phyloP scores from a whole-genome alignment of 1,140 invertebrate species.

The Dendroctonus valens region DNA sequence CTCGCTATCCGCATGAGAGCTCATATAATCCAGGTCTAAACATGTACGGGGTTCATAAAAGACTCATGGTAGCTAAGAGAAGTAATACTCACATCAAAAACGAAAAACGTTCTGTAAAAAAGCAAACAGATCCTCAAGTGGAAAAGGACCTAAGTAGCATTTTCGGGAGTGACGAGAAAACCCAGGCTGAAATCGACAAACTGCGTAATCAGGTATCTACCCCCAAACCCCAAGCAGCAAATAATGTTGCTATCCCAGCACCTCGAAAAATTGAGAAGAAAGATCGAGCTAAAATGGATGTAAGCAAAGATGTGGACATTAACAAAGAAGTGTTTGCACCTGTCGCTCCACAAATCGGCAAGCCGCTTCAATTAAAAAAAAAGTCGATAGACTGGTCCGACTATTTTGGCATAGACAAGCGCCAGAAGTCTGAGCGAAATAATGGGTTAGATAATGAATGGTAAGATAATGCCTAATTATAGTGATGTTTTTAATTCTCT shows the following conservation, averaged over 20 bases:
- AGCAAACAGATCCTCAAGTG: slow-evolving; percentile 52
- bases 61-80: slow-evolving; percentile 64
- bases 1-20: slow-evolving; percentile 26
- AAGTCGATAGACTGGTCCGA: slow-evolving; percentile 82
- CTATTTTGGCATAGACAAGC: slow-evolving; percentile 79
- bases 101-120: slow-evolving; percentile 41
- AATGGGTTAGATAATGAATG: slow-evolving; percentile 58
- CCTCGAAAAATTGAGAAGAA: slow-evolving; percentile 36
- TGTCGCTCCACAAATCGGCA: slow-evolving; percentile 48
- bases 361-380: slow-evolving; percentile 63
- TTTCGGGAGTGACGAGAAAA: slow-evolving; percentile 50
- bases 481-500: background rate
- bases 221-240: slow-evolving; percentile 27
- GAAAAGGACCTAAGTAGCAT: slow-evolving; percentile 58
- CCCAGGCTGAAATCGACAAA: slow-evolving; percentile 22
- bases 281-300: slow-evolving; percentile 24
- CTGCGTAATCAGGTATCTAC: slow-evolving; percentile 11
- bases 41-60: slow-evolving; percentile 48
- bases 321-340: slow-evolving; percentile 37
- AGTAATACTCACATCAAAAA: slow-evolving; percentile 51
- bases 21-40: slow-evolving; percentile 14
- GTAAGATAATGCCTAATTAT: slow-evolving; percentile 27
- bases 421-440: slow-evolving; percentile 58
- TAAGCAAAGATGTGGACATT: slow-evolving; percentile 30
- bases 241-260: slow-evolving; percentile 14